Evolutionary conservation across 2,113 vertebrate species (phyloP), one percentile per base, ranked within the genome.

Genomic region (Puma concolor): DNA sequence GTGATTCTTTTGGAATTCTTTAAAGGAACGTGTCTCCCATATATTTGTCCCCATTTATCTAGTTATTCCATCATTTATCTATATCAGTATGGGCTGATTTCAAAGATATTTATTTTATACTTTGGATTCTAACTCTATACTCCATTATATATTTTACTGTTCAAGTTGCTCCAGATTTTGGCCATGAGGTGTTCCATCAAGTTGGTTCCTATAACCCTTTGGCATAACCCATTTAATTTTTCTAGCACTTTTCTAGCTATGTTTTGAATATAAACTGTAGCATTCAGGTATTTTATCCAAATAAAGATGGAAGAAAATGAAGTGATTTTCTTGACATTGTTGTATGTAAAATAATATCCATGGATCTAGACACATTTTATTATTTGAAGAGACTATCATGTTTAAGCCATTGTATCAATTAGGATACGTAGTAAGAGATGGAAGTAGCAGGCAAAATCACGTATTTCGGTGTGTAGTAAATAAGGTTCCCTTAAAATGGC

Each of bases 241-340:
- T 77, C 29, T 27, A 64, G n/a, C 6, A 83, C 21, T 63, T 91
- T 17, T 83, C 4, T 64, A 89, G 21, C 64, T 87, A 52, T 88
- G 17, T 48, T 86, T 86, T 95, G 31, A 85, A 69, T 92, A 91
- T 79, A 67, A 97, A 71, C 69, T 71, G 4, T 27, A 95, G 12
- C 11, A 64, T 72, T 91, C 16, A 54, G 17, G 21, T 77, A 33
- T 41, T 93, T 93, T 33, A 71, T 77, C 27, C 71, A 41, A 44
- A 48, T 29, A 72, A 85, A 76, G 8, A 48, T 92, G 66, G 41
- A 85, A 93, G 89, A 76, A 88, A 69, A 41, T n/a, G 57, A 94
- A 82, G 92, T 69, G 31, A 38, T 72, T 52, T 41, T 64, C 19
- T 0, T 67, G 11, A 54, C 16, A 80, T n/a, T 79, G 23, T 90